These are phyloP conservation scores for Thinocorus orbignyianus DNA, from an alignment of 2,113 vertebrate species.

Conservation along the genomic window DNA sequence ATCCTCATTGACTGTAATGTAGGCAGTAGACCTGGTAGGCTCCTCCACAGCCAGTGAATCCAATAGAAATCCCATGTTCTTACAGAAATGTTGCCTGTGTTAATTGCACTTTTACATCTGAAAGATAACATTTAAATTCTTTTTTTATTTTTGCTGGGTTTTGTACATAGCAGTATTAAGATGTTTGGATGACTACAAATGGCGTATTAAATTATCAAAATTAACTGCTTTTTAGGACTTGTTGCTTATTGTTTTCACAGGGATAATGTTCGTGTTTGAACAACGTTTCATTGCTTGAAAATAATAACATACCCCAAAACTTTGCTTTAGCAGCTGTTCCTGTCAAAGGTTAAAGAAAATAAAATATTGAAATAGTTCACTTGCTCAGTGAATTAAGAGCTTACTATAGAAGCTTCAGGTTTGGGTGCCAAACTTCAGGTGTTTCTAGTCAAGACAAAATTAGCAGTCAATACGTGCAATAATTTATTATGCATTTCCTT, in stretches of 20 bases:
- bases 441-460: background rate
- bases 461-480: background rate
- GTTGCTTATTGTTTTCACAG: background rate
- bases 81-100: constrained; percentile 27
- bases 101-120: constrained; percentile 59
- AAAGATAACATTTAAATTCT: constrained; percentile 25
- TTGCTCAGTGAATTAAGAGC: background rate
- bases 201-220: constrained; percentile 25
- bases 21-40: background rate
- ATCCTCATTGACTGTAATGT: background rate
- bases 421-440: background rate
- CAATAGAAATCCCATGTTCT: background rate
- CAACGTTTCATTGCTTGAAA: constrained; percentile 2
- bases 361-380: constrained; percentile 29
- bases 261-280: too few relatives aligned
- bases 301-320: background rate
- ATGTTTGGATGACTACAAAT: constrained; percentile 32
- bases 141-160: constrained; percentile 28
- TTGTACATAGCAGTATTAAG: constrained; percentile 46
- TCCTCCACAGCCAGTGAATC: background rate
- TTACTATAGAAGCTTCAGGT: background rate
- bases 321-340: background rate
- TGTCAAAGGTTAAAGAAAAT: constrained; percentile 22
- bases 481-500: background rate
- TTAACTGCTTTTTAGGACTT: constrained; percentile 12